phyloP scores from a whole-genome alignment of 2,113 vertebrate genomes.

The Notarius quadriscutis region DNA sequence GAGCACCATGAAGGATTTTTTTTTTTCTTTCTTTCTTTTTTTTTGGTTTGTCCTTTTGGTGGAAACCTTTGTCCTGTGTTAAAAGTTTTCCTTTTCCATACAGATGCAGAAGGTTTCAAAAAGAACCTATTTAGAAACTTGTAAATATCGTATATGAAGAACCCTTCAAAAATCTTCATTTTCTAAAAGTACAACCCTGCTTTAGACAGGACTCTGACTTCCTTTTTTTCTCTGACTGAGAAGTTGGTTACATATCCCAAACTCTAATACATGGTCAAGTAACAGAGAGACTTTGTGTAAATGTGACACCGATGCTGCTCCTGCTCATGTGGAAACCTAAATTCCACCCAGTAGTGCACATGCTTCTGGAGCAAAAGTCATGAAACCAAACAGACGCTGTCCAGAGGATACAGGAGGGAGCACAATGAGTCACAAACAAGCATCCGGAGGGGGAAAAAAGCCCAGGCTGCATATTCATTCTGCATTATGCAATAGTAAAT shows the following conservation, averaged over 20 bases:
- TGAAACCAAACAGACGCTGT: not conserved
- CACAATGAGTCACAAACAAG: constrained; percentile 27
- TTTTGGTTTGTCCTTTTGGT: not conserved
- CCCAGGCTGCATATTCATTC: constrained; percentile 6
- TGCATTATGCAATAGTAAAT: constrained; percentile 48
- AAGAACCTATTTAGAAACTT: not conserved
- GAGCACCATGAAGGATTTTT: not conserved
- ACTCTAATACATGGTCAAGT: not conserved
- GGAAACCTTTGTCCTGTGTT: not conserved
- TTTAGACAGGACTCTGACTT: not conserved
- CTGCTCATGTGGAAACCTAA: not conserved
- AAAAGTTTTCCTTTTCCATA: not conserved
- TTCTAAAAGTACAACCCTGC: not conserved
- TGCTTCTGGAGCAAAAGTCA: constrained; percentile 20
- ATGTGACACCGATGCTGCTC: not conserved
- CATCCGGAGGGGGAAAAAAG: not conserved
- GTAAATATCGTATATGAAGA: too few species aligned
- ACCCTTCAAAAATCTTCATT: not conserved
- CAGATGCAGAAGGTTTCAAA: too few species aligned
- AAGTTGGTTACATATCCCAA: not conserved
- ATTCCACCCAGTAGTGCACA: not conserved
- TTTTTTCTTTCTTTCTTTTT: too few species aligned
- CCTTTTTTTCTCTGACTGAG: not conserved
- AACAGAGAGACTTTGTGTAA: not conserved
- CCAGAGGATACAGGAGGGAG: constrained; percentile 8